Conservation (phyloP, 2,797 vertebrate genomes). For the Clarias laeviceps region DNA sequence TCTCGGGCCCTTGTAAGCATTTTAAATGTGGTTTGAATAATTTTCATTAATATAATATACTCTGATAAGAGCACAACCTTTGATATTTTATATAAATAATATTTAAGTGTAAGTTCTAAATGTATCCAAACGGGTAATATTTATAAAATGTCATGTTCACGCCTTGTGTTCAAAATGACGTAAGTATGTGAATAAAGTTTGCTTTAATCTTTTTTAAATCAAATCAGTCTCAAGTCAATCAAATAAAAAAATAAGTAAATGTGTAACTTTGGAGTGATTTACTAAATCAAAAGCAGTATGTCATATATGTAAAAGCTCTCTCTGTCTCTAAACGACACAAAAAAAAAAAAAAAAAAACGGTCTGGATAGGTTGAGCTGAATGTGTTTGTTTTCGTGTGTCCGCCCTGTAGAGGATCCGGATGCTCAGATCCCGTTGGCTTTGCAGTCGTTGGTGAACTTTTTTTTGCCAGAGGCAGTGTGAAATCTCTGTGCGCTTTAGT, state of each 20-base stretch:
- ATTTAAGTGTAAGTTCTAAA: slow-evolving; percentile 7
- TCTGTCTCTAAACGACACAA: neutral
- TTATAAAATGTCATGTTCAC: neutral
- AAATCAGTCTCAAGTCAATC: neutral
- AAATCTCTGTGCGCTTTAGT: slow-evolving; percentile 68
- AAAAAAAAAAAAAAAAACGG: slow-evolving; percentile 37
- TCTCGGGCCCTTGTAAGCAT: neutral
- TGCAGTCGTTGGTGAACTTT: slow-evolving; percentile 38
- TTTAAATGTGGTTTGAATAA: neutral
- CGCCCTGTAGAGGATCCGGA: slow-evolving; percentile 68
- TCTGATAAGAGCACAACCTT: neutral
- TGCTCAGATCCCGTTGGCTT: slow-evolving; percentile 58
- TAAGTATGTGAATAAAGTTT: slow-evolving; percentile 1
- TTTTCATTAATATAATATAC: neutral
- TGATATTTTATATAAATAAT: slow-evolving; percentile 1
- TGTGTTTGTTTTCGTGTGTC: slow-evolving; percentile 61
- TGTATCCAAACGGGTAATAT: neutral
- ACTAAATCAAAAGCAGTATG: slow-evolving; percentile 12
- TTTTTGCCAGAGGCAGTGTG: slow-evolving; percentile 54
- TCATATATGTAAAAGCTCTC: slow-evolving; percentile 28
- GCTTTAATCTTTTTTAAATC: neutral
- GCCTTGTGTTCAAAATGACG: neutral
- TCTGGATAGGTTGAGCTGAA: slow-evolving; percentile 33
- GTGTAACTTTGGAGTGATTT: slow-evolving; percentile 23
- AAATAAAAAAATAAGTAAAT: neutral